Percentiles rank a stretch among this genome's conserved stretches.
These are phyloP conservation scores for Crocuta crocuta DNA, from an alignment of 2,113 vertebrate species.

Conservation along the genomic window DNA sequence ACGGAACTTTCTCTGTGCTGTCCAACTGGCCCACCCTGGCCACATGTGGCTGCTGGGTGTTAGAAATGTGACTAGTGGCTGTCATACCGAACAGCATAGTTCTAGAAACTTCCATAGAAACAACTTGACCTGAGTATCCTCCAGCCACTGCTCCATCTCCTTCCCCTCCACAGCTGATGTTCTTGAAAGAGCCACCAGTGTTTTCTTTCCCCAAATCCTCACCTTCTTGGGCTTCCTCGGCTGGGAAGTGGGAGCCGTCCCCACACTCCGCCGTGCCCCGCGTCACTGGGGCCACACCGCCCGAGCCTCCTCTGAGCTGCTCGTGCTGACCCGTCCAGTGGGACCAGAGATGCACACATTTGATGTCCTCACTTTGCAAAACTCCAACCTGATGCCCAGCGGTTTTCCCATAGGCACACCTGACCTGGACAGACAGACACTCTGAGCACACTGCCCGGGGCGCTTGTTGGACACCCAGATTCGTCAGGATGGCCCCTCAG, in stretches of 20 bases:
- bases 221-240: neutral
- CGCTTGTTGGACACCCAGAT: rapidly evolving
- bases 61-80: too few relatives aligned
- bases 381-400: neutral
- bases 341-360: rapidly evolving
- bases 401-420: neutral
- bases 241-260: neutral
- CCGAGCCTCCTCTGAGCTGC: neutral
- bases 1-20: neutral
- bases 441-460: too few relatives aligned
- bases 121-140: neutral
- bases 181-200: rapidly evolving
- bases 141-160: neutral
- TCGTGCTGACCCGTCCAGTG: rapidly evolving
- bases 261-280: too few relatives aligned
- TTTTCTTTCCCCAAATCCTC: neutral
- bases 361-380: neutral
- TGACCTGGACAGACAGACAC: neutral
- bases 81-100: neutral
- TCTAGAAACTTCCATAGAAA: neutral
- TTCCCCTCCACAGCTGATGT: neutral
- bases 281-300: neutral
- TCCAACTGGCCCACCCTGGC: rapidly evolving
- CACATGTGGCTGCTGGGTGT: rapidly evolving
- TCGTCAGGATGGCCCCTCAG: neutral